Base-by-base conservation (phyloP, 53 echinoderm and acorn worm species). In the Luidia sarsii region DNA sequence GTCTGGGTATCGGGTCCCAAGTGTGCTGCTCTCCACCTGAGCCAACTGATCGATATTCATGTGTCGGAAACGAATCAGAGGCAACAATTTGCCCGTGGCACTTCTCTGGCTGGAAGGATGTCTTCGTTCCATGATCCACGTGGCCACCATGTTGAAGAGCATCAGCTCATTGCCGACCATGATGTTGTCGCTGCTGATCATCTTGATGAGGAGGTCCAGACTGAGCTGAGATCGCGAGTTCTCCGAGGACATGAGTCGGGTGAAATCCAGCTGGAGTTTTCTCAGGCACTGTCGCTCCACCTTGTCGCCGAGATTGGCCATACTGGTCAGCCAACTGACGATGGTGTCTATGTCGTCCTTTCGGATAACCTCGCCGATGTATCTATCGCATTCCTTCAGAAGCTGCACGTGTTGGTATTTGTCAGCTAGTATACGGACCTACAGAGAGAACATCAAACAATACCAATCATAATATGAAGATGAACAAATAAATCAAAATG, bases 351-450 rank as follows among this genome's bases (percentile, higher is more conserved):
- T 77, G 41, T 77, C 60, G 7, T 77, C 77, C 19, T 60, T 59
- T 41, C 30, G 38, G 28, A 77, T 77, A 48, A 77, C 61, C 33
- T 48, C 41, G 1, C 1, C 16, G 61, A 77, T 46, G 61, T 60
- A 93, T n/a, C 79, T 79, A 2, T 86, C 80, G 39, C 93, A 93
- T 0, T 87, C 63, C 79, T 65, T 63, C 21, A 79, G 39, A 0
- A 93, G 67, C 25, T 86, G 83, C 4, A 70, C 59, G 11, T 90
- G 83, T 61, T 90, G 82, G 72, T 93, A 93, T 65, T 93, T 93
- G 60, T 93, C 93, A 14, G 93, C 93, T 16, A 93, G 65, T 20
- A 77, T 77, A 18, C 81, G 59, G 22, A 79, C 65, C 48, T 90
- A 15, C 70, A 51, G 65, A 86, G 18, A n/a, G n/a, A n/a, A n/a